Conservation (phyloP, 1,140 invertebrate species). For the Plectrocnemia conspersa region DNA sequence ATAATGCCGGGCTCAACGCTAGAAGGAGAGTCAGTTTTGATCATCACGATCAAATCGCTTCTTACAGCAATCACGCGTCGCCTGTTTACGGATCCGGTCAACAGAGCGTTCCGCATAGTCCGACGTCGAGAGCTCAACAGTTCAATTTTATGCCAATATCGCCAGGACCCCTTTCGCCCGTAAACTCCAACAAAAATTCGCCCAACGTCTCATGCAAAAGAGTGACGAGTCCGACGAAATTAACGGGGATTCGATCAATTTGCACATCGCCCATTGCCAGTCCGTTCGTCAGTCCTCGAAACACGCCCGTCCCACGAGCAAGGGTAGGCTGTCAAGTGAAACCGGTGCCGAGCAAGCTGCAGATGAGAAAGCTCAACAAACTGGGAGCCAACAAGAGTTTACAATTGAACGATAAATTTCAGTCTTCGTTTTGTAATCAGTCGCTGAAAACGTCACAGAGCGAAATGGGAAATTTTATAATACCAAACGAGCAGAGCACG, state of each 20-base stretch:
- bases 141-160: slow-evolving; percentile 83
- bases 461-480: slow-evolving; percentile 38
- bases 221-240: slow-evolving; percentile 45
- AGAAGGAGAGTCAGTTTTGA: slow-evolving; percentile 60
- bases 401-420: slow-evolving; percentile 35
- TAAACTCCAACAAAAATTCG: slow-evolving; percentile 45
- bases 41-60: slow-evolving; percentile 40
- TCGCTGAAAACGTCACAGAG: slow-evolving; percentile 31
- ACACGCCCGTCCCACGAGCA: slow-evolving; percentile 66
- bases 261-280: slow-evolving; percentile 55
- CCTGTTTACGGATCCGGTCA: slow-evolving; percentile 23
- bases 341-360: slow-evolving; percentile 11
- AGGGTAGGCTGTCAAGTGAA: slow-evolving; percentile 29
- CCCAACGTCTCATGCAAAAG: slow-evolving; percentile 40
- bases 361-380: slow-evolving; percentile 9
- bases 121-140: slow-evolving; percentile 61
- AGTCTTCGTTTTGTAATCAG: slow-evolving; percentile 24
- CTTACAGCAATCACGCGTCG: slow-evolving; percentile 1
- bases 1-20: slow-evolving; percentile 38
- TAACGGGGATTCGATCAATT: slow-evolving; percentile 45
- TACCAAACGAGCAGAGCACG: slow-evolving; percentile 47
- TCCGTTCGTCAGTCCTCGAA: slow-evolving; percentile 78
- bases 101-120: slow-evolving; percentile 52
- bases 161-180: slow-evolving; percentile 61
- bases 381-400: slow-evolving; percentile 18